Evolutionary conservation across 2,888 invertebrate species (phyloP), one percentile per base, ranked within the genome.

Genomic region (Chaetoderma sp.): DNA sequence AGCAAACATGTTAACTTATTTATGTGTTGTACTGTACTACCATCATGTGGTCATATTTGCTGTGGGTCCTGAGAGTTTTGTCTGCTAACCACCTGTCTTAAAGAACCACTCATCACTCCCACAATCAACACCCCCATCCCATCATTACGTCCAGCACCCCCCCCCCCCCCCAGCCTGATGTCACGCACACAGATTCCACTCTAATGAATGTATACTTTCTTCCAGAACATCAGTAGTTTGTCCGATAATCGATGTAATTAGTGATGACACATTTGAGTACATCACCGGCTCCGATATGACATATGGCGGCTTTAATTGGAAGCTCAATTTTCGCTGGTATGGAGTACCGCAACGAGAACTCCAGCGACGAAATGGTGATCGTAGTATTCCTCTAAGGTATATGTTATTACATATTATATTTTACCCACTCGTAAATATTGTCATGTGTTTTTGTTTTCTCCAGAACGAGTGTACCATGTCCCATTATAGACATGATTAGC

Each of bases 221-320:
- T 69, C 2, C 76, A 86, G 86, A 65, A 93, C 92, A 73, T 94
- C 95, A 0, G 97, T 99, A 50, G 98, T 97, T 4, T 96, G 98
- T 87, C 98, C 99, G 8, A 96, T 99, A 76, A 98, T 99, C 79
- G 99, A 99, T 87, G 97, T 99, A 65, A 98, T 99, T 82, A 96
- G 96, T 52, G 98, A 99, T 87, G 98, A 98, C 80, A 96, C 96
- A 4, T 99, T 99, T 88, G 98, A 98, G 88, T 99, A 99, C 88
- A 95, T 98, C 71, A 94, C 97, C 57, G 98, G 98, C 0, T 97
- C 97, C 1, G 98, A 99, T 86, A 96, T 97, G 92, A 99, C 98
- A 0, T 99, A 98, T 98, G 98, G 98, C 70, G 98, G 98, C 27
- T 99, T 99, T 88, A 99, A 98, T 88, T 98, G 98, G 98, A 98